Evolutionary conservation across 2,113 vertebrate genomes (phyloP), one percentile per base, ranked within the genome.

Genomic region (Rhynchomys soricoides): DNA sequence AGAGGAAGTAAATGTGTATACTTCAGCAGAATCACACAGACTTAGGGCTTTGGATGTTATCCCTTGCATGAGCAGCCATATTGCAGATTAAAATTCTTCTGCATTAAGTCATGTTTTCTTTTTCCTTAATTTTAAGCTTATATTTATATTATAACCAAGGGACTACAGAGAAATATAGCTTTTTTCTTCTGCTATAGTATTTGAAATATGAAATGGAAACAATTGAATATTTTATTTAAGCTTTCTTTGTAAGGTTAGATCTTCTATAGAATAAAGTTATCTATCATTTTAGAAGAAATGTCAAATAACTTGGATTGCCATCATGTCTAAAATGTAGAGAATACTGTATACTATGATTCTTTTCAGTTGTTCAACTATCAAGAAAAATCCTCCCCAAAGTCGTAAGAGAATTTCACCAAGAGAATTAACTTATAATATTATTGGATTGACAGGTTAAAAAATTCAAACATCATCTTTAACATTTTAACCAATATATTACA

Each of bases 401-500:
- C 92, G 21, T 95, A 94, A 96, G 64, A n/a, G 9, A 86, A 71
- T 79, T 96, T 82, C 45, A 87, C 70, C 71, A 86, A 96, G 91
- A 70, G 85, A 97, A 92, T 40, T 73, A 92, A 75, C 52, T 93
- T 59, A 79, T 31, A 95, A 82, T 96, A 83, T 81, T 83, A 79
- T 93, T 82, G 62, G 79, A 92, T 10, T 89, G 95, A 93, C 93
- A 96, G 73, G 64, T 57, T 95, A 91, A 93, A 95, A 94, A 95
- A 93, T 93, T 97, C 73, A 95, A 93, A 86, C 48, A 93, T 93
- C 70, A 95, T 90, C 52, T 96, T 74, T 97, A 94, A 96, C 90
- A 95, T 96, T 97, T 97, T 68, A 90, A 62, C 45, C 91, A 93
- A 70, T 57, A 81, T 88, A 93, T 77, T 86, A 96, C 71, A 68